Evolutionary conservation across 2,113 vertebrate genomes (phyloP), one percentile per base, ranked within the genome.

Genomic region (Axis porcinus): DNA sequence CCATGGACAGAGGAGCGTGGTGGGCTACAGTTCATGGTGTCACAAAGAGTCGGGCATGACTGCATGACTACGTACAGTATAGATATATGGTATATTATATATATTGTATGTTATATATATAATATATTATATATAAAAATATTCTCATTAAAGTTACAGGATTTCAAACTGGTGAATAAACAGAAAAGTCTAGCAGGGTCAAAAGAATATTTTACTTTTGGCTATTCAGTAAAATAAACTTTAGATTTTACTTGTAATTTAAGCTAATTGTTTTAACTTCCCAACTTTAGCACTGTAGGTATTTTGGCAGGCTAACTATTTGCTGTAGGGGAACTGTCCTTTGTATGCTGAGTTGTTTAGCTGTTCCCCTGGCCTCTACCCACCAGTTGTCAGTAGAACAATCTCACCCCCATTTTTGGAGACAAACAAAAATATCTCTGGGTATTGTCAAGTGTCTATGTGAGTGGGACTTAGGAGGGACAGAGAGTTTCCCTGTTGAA

Each of bases 161-260:
- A 52, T 45, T 58, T 87, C 94, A 79, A 86, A 74, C 78, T 70
- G 7, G 23, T 47, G 7, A 92, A 62, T 6, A 92, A 52, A 70
- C 1, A 84, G 7, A 85, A 96, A 76, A 78, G 27, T 0, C 0
- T 95, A 64, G 19, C 74, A 76, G 10, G 43, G 5, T 58, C 86
- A 50, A n/a, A 91, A 47, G 3, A 15, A 30, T 40, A 91, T 36
- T 62, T 91, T 78, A 21, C 7, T n/a, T 14, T 15, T 84, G 2
- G 2, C 3, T 58, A 0, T 58, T 74, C 30, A 70, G 1, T 86
- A 58, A 86, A 87, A 81, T 27, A 43, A 81, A 67, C 0, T 87
- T 87, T 78, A 52, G 2, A 40, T 52, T 89, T 97, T 86, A 88
- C 60, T 43, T 92, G 2, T 33, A 94, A 82, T 60, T 55, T 16